Base-by-base conservation (phyloP, 1,140 invertebrate genomes). In the Habropoda laboriosa region DNA sequence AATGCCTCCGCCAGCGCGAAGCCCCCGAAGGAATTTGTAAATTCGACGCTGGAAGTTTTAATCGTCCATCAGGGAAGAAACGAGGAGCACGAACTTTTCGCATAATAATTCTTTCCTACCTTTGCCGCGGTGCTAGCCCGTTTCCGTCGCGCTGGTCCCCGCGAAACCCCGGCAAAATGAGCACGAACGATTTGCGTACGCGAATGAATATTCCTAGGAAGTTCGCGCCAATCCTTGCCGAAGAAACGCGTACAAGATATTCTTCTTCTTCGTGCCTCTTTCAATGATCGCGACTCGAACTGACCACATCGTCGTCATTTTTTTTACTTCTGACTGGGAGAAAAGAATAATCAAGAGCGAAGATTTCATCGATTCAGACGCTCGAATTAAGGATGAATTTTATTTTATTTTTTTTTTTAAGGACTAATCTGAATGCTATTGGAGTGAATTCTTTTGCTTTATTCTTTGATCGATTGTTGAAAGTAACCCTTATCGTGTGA, bases 41-140 rank as follows among this genome's bases (percentile, higher is more conserved):
- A 91, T 90, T 91, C 90, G 88, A 89, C 85, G 86, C 57, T 77
- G 79, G 85, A 91, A 91, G 86, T 90, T 91, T 91, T 89, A 90
- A 91, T 90, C 90, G 89, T 88, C 88, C 88, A 90, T 90, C 90
- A 85, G 87, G 82, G 86, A 89, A 86, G 87, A 90, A 88, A 87
- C 85, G 88, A 83, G 87, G 75, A 76, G 64, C 67, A 68, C 78
- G 73, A 91, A 90, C 89, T 91, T 91, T 91, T 90, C 87, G 88
- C 88, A 88, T 90, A 90, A 90, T 90, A 90, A 91, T 90, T 90
- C 83, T 89, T 88, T 85, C 75, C 60, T 80, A 51, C 64, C 47
- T 63, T 77, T 66, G 66, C 67, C 40, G 60, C 63, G 53, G 27
- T 3, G 12, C 4, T n/a, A 49, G n/a, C 27, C 57, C 49, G 18